Evolutionary conservation across 2,113 vertebrate genomes (phyloP).

Genomic region (Pleuronectes platessa): DNA sequence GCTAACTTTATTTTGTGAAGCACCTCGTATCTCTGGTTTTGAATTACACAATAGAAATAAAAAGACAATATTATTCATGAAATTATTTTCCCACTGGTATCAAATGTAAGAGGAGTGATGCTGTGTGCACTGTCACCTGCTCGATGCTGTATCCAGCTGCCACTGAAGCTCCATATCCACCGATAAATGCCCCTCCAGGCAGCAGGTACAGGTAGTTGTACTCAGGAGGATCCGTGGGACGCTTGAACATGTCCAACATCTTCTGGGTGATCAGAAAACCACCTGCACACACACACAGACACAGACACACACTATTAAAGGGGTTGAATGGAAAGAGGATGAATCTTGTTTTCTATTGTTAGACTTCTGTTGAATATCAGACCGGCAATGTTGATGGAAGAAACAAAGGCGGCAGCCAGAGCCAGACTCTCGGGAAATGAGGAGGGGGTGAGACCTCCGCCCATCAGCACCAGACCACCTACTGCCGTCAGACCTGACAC

Average conservation of each 20-base stretch:
- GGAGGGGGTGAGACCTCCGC: constrained; percentile 82
- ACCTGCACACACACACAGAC: constrained; percentile 46
- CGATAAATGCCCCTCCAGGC: constrained; percentile 75
- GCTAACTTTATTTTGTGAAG: too few species aligned
- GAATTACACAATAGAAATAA: not conserved
- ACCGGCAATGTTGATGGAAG: constrained; percentile 87
- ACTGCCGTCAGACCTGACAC: constrained; percentile 83
- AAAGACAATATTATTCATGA: too few species aligned
- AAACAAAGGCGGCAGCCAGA: constrained; percentile 85
- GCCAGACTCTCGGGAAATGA: constrained; percentile 80
- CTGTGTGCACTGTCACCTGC: constrained; percentile 61
- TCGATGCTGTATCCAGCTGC: constrained; percentile 73
- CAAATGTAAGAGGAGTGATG: not conserved
- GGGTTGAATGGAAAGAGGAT: not conserved
- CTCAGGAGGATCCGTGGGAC: constrained; percentile 79
- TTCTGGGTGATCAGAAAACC: constrained; percentile 83
- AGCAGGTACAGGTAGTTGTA: constrained; percentile 82
- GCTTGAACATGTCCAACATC: constrained; percentile 86
- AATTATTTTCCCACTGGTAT: too few species aligned
- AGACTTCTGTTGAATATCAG: constrained; percentile 6
- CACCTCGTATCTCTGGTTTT: not conserved
- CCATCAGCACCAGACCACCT: constrained; percentile 86
- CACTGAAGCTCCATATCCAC: constrained; percentile 76
- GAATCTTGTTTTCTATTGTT: not conserved
- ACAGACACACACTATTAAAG: not conserved